Evolutionary conservation across 2,888 invertebrate species (phyloP).

Genomic region (Drosophila silvestris): DNA sequence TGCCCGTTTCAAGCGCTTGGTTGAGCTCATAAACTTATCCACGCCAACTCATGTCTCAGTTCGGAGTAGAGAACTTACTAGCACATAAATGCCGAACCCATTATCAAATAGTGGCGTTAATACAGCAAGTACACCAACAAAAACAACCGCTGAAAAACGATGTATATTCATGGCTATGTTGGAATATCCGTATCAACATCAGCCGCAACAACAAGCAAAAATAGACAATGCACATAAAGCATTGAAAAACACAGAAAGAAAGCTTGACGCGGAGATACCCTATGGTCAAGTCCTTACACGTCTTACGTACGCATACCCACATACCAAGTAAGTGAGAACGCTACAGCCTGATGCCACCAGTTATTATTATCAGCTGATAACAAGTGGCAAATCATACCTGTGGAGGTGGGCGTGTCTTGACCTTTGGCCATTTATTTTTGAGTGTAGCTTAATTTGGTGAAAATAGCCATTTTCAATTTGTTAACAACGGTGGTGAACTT

Average conservation of each 20-base stretch:
- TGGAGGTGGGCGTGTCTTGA: background rate
- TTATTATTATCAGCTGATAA: background rate
- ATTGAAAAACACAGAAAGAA: constrained; percentile 10
- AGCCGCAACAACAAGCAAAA: constrained; percentile 32
- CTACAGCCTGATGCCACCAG: background rate
- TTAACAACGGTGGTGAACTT: background rate
- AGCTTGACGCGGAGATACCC: no score
- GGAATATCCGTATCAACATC: constrained; percentile 34
- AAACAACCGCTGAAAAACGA: constrained; percentile 18
- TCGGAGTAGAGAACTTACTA: constrained; percentile 34
- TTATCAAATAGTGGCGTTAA: constrained; percentile 74
- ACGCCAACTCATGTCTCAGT: constrained; percentile 22
- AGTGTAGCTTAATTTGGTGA: background rate
- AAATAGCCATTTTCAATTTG: background rate
- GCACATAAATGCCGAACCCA: constrained; percentile 71
- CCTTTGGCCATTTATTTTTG: background rate
- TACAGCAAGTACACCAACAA: constrained; percentile 35
- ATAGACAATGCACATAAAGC: constrained; percentile 34
- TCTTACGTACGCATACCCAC: background rate
- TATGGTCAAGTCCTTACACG: no score
- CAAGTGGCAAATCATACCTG: no score
- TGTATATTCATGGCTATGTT: constrained; percentile 36
- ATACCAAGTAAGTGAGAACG: background rate
- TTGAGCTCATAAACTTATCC: constrained; percentile 56
- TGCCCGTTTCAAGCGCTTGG: constrained; percentile 69